phyloP scores from a whole-genome alignment of 1,140 invertebrate species.

The Drosophila suzukii region DNA sequence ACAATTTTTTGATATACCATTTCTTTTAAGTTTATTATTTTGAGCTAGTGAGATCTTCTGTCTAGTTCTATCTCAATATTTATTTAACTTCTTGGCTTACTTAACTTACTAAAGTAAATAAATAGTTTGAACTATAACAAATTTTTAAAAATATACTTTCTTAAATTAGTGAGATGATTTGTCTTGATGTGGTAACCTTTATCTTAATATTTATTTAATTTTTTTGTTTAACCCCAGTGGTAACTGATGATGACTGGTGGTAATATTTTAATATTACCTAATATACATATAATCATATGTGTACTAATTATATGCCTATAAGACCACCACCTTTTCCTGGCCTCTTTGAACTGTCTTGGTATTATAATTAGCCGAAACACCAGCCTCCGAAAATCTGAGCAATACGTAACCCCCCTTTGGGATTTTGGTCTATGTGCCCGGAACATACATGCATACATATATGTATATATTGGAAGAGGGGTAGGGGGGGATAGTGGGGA shows the following conservation, averaged over 20 bases:
- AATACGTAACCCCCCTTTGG: constrained; percentile 12
- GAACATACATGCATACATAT: not conserved
- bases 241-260: not conserved
- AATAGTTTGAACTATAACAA: no score
- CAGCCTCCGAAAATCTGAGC: constrained; percentile 19
- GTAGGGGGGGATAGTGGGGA: not conserved
- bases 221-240: no score
- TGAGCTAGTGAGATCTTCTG: no score
- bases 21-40: no score
- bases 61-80: no score
- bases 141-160: no score
- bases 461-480: constrained; percentile 1
- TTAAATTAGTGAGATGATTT: no score
- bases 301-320: not conserved
- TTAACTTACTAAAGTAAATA: no score
- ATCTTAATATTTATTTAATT: not conserved
- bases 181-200: no score
- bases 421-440: constrained; percentile 33
- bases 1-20: no score
- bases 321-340: not conserved
- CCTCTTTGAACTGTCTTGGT: constrained; percentile 9
- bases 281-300: not conserved
- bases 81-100: no score
- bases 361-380: constrained; percentile 35
- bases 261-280: not conserved